phyloP scores from a whole-genome alignment of 2,113 vertebrate species.

The Felis catus region DNA sequence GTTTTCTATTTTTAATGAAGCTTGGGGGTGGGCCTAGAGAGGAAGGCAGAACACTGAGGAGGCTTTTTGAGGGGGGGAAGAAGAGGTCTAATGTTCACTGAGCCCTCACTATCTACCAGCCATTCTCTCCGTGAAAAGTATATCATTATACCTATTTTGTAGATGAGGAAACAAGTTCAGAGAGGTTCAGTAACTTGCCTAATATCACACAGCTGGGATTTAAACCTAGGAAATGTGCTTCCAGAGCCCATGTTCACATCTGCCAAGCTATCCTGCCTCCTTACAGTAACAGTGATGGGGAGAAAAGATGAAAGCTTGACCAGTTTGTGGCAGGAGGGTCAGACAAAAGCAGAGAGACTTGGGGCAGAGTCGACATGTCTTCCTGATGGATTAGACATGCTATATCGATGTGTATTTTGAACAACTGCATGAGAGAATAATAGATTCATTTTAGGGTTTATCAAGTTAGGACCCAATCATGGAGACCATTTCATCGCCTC shows the following conservation, averaged over 20 bases:
- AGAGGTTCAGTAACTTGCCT: not conserved
- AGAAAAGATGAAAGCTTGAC: not conserved
- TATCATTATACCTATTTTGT: not conserved
- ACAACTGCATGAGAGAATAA: not conserved
- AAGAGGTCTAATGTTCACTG: not conserved
- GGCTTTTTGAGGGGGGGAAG: not conserved
- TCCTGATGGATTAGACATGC: not conserved
- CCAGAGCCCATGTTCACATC: not conserved
- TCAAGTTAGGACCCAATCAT: slow-evolving; percentile 2
- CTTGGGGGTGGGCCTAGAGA: not conserved
- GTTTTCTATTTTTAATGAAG: not conserved
- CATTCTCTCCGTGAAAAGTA: not conserved
- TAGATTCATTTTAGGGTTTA: not conserved
- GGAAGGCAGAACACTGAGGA: not conserved
- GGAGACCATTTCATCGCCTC: not conserved
- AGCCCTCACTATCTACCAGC: not conserved
- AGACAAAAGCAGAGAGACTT: not conserved
- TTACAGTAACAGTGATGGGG: not conserved
- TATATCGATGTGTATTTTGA: not conserved
- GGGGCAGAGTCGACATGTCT: not conserved
- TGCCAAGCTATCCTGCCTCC: not conserved
- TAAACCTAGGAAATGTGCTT: not conserved
- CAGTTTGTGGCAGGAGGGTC: not conserved
- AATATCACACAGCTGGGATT: not conserved
- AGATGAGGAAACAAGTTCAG: not conserved